A percentile compares a stretch with the other conserved stretches of the same genome.
Conservation (phyloP, 2,888 invertebrate species). For the Gibbula magus region DNA sequence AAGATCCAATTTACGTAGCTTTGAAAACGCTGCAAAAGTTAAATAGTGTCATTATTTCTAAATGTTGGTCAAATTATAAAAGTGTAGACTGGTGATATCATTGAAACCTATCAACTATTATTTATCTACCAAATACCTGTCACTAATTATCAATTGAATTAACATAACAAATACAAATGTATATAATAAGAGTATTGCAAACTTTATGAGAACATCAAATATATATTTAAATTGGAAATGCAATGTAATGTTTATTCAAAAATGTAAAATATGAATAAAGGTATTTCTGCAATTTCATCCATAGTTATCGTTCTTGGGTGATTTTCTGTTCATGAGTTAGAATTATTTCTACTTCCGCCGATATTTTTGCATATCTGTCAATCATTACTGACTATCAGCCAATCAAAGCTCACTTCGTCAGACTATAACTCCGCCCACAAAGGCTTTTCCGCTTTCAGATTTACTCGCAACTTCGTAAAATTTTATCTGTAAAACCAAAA, state of each 20-base stretch:
- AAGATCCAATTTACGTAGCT: no score
- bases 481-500: slow-evolving; percentile 6
- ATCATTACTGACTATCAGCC: slow-evolving; percentile 19
- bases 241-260: neutral
- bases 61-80: no score
- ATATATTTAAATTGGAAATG: no score
- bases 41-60: no score
- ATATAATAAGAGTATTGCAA: no score
- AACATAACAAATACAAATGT: no score
- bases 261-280: neutral
- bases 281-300: neutral
- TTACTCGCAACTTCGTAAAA: slow-evolving; percentile 24
- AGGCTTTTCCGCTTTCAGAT: slow-evolving; percentile 37
- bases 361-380: slow-evolving; percentile 29
- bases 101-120: no score
- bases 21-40: no score
- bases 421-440: slow-evolving; percentile 11
- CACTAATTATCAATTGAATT: no score
- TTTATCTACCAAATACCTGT: no score
- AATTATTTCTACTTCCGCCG: slow-evolving; percentile 30
- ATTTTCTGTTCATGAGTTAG: slow-evolving; percentile 14
- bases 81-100: no score
- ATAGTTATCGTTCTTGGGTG: neutral
- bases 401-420: slow-evolving; percentile 23
- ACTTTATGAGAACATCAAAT: no score